Percentiles rank a stretch among this genome's conserved stretches.
Evolutionary conservation across 2,113 vertebrate species (phyloP).

Genomic region (Climacteris rufus): DNA sequence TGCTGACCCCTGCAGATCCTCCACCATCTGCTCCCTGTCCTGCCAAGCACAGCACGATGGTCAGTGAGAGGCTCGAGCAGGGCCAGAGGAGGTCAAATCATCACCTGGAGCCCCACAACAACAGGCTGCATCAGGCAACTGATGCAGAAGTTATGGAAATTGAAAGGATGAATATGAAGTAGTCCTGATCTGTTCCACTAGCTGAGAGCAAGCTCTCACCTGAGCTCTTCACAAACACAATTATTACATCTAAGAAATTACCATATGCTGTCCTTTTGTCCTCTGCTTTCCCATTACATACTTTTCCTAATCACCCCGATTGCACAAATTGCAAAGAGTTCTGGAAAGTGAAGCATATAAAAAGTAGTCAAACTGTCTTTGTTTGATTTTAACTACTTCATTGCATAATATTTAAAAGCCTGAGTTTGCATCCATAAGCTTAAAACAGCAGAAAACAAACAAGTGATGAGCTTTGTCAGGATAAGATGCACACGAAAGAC

Average conservation of each 20-base stretch:
- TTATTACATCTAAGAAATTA: background rate
- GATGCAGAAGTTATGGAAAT: background rate
- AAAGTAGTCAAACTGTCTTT: background rate
- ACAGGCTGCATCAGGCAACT: background rate
- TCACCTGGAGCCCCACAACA: background rate
- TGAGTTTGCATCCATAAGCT: background rate
- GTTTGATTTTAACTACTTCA: background rate
- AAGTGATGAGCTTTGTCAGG: background rate
- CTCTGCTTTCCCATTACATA: background rate
- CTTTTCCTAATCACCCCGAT: background rate
- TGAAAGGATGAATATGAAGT: background rate
- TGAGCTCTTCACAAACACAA: background rate
- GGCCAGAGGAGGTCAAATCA: background rate
- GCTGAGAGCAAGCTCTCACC: background rate
- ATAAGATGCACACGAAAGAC: background rate
- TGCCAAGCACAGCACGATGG: background rate
- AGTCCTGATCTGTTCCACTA: background rate
- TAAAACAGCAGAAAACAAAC: background rate
- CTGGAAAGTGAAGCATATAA: background rate
- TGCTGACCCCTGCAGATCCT: background rate
- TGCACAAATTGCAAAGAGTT: background rate
- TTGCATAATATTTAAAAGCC: background rate
- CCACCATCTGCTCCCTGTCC: background rate
- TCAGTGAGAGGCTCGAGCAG: background rate
- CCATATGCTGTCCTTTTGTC: background rate